phyloP scores from a whole-genome alignment of 2,888 invertebrate species.

The Polymixis flavicincta region DNA sequence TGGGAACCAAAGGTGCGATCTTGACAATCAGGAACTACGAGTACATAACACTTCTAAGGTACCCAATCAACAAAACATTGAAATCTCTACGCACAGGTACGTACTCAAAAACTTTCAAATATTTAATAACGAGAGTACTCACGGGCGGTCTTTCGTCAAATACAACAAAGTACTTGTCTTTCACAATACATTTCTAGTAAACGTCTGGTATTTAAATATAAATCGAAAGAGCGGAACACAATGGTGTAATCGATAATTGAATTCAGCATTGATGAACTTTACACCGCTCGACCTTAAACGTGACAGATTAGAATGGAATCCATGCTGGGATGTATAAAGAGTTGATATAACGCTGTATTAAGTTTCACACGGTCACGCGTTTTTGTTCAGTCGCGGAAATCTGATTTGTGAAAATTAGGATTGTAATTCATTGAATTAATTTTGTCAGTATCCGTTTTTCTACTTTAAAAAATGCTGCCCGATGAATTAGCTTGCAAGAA shows the following conservation, averaged over 20 bases:
- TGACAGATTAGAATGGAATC: slow-evolving; percentile 90
- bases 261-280: slow-evolving; percentile 91
- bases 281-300: slow-evolving; percentile 89
- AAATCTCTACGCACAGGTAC: slow-evolving; percentile 20
- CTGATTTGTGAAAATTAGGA: not conserved
- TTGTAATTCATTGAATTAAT: not conserved
- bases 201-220: slow-evolving; percentile 90
- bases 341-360: slow-evolving; percentile 69
- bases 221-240: slow-evolving; percentile 90
- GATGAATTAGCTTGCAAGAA: not conserved
- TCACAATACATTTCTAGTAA: slow-evolving; percentile 89
- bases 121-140: slow-evolving; percentile 71
- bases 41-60: slow-evolving; percentile 9
- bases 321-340: slow-evolving; percentile 76
- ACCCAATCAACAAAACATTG: slow-evolving; percentile 49
- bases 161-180: slow-evolving; percentile 83
- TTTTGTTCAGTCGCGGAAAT: slow-evolving; percentile 10
- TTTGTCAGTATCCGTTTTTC: not conserved
- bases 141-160: slow-evolving; percentile 87
- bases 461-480: not conserved
- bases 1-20: slow-evolving; percentile 11
- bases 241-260: slow-evolving; percentile 91
- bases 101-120: slow-evolving; percentile 55
- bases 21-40: slow-evolving; percentile 10
- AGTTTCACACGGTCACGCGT: slow-evolving; percentile 8